Conservation (phyloP, 2,797 vertebrate genomes). For the Sardinella longiceps region DNA sequence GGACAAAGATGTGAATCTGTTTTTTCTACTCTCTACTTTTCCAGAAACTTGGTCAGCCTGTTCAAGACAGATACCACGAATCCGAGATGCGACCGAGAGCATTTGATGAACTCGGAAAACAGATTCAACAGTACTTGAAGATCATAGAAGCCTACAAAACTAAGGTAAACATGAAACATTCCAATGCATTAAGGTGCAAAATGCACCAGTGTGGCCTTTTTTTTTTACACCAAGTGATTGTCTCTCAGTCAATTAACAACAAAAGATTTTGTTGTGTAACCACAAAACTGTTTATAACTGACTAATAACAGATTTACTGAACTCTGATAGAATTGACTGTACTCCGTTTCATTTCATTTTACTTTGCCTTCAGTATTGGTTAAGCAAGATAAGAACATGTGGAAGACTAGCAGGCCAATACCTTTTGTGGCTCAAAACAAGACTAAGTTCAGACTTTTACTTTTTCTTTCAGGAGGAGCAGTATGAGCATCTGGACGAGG, state of each 20-base stretch:
- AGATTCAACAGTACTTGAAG: slow-evolving; percentile 96
- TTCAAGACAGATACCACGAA: slow-evolving; percentile 86
- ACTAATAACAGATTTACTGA: no score
- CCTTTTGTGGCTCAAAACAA: neutral
- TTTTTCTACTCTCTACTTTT: neutral
- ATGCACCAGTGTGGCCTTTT: no score
- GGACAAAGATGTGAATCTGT: neutral
- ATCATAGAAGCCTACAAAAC: slow-evolving; percentile 88
- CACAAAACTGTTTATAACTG: no score
- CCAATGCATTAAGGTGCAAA: no score
- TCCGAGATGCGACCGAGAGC: slow-evolving; percentile 92
- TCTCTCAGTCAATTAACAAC: no score
- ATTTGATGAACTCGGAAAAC: slow-evolving; percentile 93
- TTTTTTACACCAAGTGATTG: no score
- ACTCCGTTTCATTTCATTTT: neutral
- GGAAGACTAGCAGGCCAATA: neutral
- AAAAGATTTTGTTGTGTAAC: no score
- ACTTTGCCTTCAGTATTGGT: neutral
- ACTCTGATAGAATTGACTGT: no score
- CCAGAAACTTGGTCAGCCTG: slow-evolving; percentile 90
- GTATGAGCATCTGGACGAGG: slow-evolving; percentile 89
- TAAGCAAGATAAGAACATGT: neutral
- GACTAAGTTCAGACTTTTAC: neutral
- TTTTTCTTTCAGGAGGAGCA: slow-evolving; percentile 83
- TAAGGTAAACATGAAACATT: slow-evolving; percentile 77